phyloP scores from a whole-genome alignment of 2,113 vertebrate genomes.

The Urocolius indicus region DNA sequence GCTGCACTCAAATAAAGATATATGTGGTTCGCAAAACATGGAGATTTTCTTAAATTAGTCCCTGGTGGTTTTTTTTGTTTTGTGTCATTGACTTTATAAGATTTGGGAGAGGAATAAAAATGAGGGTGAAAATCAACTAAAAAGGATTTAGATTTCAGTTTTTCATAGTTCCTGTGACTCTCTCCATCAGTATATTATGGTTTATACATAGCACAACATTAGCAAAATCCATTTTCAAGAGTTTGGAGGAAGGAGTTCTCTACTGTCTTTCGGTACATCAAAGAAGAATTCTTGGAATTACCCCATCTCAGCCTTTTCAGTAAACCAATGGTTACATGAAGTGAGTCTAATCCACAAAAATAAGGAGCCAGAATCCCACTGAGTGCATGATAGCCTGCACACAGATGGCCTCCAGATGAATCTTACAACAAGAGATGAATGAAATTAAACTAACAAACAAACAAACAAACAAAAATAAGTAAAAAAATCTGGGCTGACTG shows the following conservation, averaged over 20 bases:
- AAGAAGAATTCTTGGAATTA: neutral
- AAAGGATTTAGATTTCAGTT: neutral
- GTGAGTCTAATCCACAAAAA: neutral
- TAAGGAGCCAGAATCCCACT: neutral
- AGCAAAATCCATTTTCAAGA: neutral
- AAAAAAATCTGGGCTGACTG: neutral
- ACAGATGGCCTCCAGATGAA: neutral
- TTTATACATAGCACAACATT: neutral
- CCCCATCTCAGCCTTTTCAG: neutral
- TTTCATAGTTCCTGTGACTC: neutral
- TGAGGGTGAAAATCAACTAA: neutral
- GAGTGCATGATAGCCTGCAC: neutral
- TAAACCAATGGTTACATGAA: neutral
- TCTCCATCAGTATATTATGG: neutral
- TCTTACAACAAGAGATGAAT: neutral
- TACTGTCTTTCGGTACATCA: neutral
- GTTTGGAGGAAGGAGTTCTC: neutral
- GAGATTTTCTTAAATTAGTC: neutral
- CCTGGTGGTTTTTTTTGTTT: neutral
- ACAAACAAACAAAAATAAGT: too few relatives aligned
- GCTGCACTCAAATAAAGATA: neutral
- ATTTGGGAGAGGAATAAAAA: neutral
- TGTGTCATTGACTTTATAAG: neutral
- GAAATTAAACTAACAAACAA: neutral
- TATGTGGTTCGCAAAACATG: neutral